phyloP scores from a whole-genome alignment of 1,140 invertebrate species.

The Pseudomyrmex pallidus region DNA sequence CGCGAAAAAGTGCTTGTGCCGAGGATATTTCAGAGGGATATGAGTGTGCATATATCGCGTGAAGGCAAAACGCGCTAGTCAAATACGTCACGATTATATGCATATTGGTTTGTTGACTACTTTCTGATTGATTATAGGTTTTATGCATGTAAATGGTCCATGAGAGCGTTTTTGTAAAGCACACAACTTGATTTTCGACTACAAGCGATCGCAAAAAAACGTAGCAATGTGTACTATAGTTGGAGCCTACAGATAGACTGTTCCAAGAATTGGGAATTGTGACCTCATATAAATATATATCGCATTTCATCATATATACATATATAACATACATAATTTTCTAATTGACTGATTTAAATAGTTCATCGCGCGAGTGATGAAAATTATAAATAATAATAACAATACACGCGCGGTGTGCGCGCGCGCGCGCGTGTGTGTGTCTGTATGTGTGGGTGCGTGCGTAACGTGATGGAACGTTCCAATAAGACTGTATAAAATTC shows the following conservation, averaged over 20 bases:
- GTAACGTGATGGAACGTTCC: conserved; percentile 19
- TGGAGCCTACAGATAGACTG: conserved; percentile 55
- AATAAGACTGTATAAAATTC: conserved; percentile 71
- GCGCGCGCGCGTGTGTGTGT: too few relatives aligned
- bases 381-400: conserved; percentile 46
- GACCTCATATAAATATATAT: conserved; percentile 37
- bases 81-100: conserved; percentile 49
- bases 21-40: conserved; percentile 18
- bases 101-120: conserved; percentile 45
- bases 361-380: conserved; percentile 51
- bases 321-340: conserved; percentile 20
- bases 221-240: conserved; percentile 38
- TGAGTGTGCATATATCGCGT: conserved; percentile 1
- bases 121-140: conserved; percentile 10
- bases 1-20: background rate
- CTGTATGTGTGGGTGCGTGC: too few relatives aligned
- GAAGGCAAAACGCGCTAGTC: conserved; percentile 56
- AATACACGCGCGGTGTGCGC: conserved; percentile 27
- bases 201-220: conserved; percentile 33
- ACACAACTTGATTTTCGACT: conserved; percentile 37
- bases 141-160: background rate
- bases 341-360: conserved; percentile 47
- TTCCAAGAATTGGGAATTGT: conserved; percentile 47
- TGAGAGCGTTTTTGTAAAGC: conserved; percentile 16
- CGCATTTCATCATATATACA: conserved; percentile 33